These are phyloP conservation scores for Perizoma flavofasciatum DNA, from an alignment of 2,888 invertebrate species.

Conservation along the genomic window DNA sequence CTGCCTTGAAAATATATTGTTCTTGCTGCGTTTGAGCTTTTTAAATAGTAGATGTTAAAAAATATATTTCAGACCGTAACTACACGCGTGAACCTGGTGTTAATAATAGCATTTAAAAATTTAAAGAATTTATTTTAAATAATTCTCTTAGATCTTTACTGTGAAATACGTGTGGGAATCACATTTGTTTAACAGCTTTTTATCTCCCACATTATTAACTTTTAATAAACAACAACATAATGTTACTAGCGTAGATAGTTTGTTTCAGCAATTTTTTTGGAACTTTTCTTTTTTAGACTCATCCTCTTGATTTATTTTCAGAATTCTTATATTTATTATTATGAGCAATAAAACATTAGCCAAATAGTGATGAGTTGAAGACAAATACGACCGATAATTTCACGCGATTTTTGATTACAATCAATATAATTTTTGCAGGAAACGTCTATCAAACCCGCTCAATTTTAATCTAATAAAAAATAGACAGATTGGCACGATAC, in stretches of 20 bases:
- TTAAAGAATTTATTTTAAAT: slow-evolving; percentile 9
- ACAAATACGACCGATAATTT: slow-evolving; percentile 34
- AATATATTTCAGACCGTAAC: slow-evolving; percentile 27
- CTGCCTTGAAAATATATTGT: slow-evolving; percentile 63
- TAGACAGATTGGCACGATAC: slow-evolving; percentile 68
- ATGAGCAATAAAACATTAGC: slow-evolving; percentile 5
- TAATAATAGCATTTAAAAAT: slow-evolving; percentile 11
- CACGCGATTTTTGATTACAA: slow-evolving; percentile 33
- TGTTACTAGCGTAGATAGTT: no score
- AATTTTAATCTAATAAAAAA: slow-evolving; percentile 55
- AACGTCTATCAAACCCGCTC: slow-evolving; percentile 47
- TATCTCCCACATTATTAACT: neutral
- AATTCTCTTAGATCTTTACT: slow-evolving; percentile 1
- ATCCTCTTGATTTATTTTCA: neutral
- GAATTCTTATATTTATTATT: slow-evolving; percentile 1
- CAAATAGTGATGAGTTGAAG: slow-evolving; percentile 18
- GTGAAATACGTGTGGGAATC: neutral
- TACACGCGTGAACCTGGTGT: slow-evolving; percentile 10
- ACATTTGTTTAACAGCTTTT: neutral
- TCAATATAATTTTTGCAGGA: slow-evolving; percentile 37
- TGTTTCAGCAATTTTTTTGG: no score
- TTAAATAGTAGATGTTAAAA: slow-evolving; percentile 36
- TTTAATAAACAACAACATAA: no score
- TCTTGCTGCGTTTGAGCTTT: slow-evolving; percentile 44
- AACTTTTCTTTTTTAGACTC: neutral